Conservation (phyloP, 2,888 invertebrate species). For the Folsomia manolachei region DNA sequence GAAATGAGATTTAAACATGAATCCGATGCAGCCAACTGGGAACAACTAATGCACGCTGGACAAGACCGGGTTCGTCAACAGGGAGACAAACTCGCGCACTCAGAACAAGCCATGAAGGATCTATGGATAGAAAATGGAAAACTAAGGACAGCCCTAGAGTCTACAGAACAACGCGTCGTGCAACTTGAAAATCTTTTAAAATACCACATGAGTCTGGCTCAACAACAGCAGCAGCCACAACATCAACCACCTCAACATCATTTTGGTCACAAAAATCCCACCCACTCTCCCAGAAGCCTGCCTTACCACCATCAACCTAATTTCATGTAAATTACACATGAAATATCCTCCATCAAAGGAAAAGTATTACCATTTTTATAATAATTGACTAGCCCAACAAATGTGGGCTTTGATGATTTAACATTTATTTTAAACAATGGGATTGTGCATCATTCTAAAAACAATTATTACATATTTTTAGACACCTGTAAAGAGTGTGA, state of each 20-base stretch:
- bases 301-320: constrained; percentile 10
- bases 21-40: constrained; percentile 53
- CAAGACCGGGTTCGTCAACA: constrained; percentile 62
- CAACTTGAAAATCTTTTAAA: constrained; percentile 43
- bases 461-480: too few relatives aligned
- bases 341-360: too few relatives aligned
- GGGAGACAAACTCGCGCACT: constrained; percentile 67
- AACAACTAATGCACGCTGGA: constrained; percentile 56
- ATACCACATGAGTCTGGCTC: constrained; percentile 32
- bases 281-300: constrained; percentile 13
- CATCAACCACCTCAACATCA: too few relatives aligned
- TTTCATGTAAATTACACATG: constrained; percentile 8
- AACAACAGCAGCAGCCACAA: neutral
- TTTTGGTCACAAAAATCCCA: neutral
- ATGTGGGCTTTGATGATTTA: too few relatives aligned
- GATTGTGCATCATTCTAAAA: too few relatives aligned
- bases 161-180: constrained; percentile 57
- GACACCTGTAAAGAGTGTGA: too few relatives aligned
- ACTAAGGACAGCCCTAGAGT: constrained; percentile 65
- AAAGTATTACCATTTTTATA: too few relatives aligned
- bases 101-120: constrained; percentile 75
- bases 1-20: constrained; percentile 61
- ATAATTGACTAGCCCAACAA: too few relatives aligned
- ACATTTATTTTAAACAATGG: too few relatives aligned
- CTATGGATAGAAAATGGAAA: constrained; percentile 81